Evolutionary conservation across 2,113 vertebrate genomes (phyloP), one percentile per base, ranked within the genome.

Genomic region (Ophthalmotilapia sp.): DNA sequence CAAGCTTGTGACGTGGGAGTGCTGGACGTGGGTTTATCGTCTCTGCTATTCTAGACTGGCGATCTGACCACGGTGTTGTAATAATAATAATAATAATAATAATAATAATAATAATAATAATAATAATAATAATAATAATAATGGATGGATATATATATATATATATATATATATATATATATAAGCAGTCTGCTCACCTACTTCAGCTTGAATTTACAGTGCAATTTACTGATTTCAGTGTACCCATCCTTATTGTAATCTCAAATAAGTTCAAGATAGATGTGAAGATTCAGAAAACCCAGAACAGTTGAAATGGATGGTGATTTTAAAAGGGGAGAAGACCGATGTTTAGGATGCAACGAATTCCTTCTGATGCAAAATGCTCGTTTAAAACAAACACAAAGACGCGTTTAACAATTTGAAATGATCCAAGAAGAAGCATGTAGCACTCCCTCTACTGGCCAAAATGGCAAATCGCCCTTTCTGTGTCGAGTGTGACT

Each of bases 141-240:
- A n/a, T n/a, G n/a, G n/a, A n/a, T 21, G 21, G 21, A 6, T 31
- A 6, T 31, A 6, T 4, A 26, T 4, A 4, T 13, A 6, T 45
- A 3, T 49, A 4, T 17, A 1, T 5, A 8, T n/a, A 1, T 4
- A 4, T 13, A 2, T 45, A 3, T 49, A 3, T 47, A 1, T 5
- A 8, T 10, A 1, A 58, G 56, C 56, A 17, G 56, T 60, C 29
- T 3, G 58, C 29, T 33, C 29, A 33, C 0, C 29, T 19, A 19
- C 29, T 9, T 62, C 29, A 62, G 58, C 58, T 62, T 33, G 29
- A 19, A 6, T 33, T 33, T 33, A 62, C 15, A 33, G 58, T 1
- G 29, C 29, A 62, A 19, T 36, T 62, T 36, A 36, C 31, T 62
- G 31, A 62, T 62, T 62, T 62, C 29, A 36, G 31, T n/a, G 17